Evolutionary conservation across 2,888 invertebrate genomes (phyloP).

Genomic region (Eudasyphora cyanicolor): DNA sequence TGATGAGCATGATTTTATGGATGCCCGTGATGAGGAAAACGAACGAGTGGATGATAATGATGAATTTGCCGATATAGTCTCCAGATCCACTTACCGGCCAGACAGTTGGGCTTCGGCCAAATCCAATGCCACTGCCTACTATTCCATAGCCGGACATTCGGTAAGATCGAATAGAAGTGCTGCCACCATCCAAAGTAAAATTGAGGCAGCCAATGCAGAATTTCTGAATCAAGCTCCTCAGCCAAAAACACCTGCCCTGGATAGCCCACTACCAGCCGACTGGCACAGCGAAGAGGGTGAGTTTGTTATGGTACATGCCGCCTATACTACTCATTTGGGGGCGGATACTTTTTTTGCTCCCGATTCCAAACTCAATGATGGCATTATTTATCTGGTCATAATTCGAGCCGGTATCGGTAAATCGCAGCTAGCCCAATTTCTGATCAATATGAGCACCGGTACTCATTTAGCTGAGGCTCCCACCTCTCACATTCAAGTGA

Average conservation of each 20-base stretch:
- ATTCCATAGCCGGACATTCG: conserved; percentile 89
- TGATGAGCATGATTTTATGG: conserved; percentile 67
- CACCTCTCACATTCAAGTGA: conserved; percentile 86
- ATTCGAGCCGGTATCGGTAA: conserved; percentile 89
- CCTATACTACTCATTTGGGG: conserved; percentile 93
- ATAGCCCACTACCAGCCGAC: conserved; percentile 84
- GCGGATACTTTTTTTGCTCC: conserved; percentile 93
- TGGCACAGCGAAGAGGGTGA: conserved; percentile 90
- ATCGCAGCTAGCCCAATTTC: conserved; percentile 88
- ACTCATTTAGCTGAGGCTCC: conserved; percentile 88
- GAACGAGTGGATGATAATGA: conserved; percentile 62
- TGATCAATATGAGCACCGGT: conserved; percentile 90
- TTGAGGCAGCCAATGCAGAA: conserved; percentile 73
- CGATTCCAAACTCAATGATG: conserved; percentile 92
- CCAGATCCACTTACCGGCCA: conserved; percentile 74
- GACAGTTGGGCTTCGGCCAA: conserved; percentile 93
- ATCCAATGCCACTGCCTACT: conserved; percentile 89
- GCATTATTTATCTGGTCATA: conserved; percentile 94
- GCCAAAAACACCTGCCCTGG: conserved; percentile 80
- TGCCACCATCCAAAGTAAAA: conserved; percentile 68
- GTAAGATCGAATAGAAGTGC: conserved; percentile 80
- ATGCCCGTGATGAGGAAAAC: conserved; percentile 54
- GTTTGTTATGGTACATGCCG: conserved; percentile 90
- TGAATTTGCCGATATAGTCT: conserved; percentile 75
- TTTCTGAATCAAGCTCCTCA: conserved; percentile 67